Base-by-base conservation (phyloP, 2,888 invertebrate species). In the Eubasilissa splendida region DNA sequence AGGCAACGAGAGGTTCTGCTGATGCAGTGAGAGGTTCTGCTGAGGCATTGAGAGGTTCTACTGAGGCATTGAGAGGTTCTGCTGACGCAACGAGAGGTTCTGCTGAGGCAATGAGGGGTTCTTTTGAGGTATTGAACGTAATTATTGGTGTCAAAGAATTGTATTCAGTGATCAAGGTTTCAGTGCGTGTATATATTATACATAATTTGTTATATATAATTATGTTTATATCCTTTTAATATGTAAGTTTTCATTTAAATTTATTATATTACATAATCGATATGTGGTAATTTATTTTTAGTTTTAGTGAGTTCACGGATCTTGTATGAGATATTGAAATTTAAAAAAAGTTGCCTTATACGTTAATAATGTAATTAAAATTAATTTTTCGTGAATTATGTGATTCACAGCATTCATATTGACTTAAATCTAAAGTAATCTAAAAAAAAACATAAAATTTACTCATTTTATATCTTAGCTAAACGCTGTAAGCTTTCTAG, bases 281-380 rank as follows among this genome's bases (percentile, higher is more conserved):
- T 68, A 68, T 68, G 42, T 50, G 68, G 50, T 68, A 68, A 68
- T 50, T 68, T 68, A 68, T 68, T 68, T 68, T 68, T 52, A 68
- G 68, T 68, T 68, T 68, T 50, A 68, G 68, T 50, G 14, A 68
- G 68, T 50, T 14, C 12, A 50, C 50, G 14, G 68, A 68, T 68
- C 68, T 68, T 68, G 68, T 50, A 50, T 68, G 68, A 68, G 68
- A 68, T 50, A 68, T 68, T 50, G 42, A 68, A 68, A 50, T 68
- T 63, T 33, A 68, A 33, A 68, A 66, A 12, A 42, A 50, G 68
- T 68, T 68, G 68, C 68, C 68, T 68, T 68, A 68, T 68, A 68
- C 50, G 33, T 68, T 68, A 50, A 68, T 68, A 68, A 50, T 68
- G 50, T 14, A 33, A 50, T n/a, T 68, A 68, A 33, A n/a, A 50